Base-by-base conservation (phyloP, 2,888 invertebrate species). In the Empis livida region DNA sequence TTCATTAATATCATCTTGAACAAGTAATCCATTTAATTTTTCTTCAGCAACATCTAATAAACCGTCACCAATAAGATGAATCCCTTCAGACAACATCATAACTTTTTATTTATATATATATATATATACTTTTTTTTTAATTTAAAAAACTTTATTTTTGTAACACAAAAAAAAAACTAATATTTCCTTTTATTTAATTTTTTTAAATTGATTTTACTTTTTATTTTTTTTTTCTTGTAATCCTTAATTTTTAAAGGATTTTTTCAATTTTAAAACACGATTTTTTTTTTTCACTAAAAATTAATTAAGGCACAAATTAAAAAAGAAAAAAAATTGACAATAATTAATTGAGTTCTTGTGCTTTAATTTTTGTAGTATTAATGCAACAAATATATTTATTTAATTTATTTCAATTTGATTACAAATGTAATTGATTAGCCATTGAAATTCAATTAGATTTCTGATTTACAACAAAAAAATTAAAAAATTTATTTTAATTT, bases 1-100 rank as follows among this genome's bases (percentile, higher is more conserved):
- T 59, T 82, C 79, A 59, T 80, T 78, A 70, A 86, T 84, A 59
- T 83, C 79, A 64, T 82, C 80, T 65, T 78, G 75, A 59, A 81
- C 79, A 67, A 84, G 77, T 65, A 85, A 72, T 65, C 75, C 75
- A 60, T 77, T 74, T 59, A 83, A 72, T 62, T 76, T 73, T 59
- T 80, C 80, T 65, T 81, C 78, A 48, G 79, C 76, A 61, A 84
- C 73, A 71, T 80, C 79, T 68, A 85, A 71, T 59, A 85, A 77
- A 57, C 85, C 85, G 70, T 82, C 80, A 62, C 79, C 77, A 57
- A 68, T 67, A 53, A 64, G 57, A 58, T 60, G 63, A 57, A 69
- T 68, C 50, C 68, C 68, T 52, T 65, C 67, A 54, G 64, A 59
- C 55, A 65, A 63, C 67, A 68, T 67, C 44, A 35, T 35, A 20